Conservation (phyloP, 2,888 invertebrate genomes). For the Hemicrepidius hirtus region DNA sequence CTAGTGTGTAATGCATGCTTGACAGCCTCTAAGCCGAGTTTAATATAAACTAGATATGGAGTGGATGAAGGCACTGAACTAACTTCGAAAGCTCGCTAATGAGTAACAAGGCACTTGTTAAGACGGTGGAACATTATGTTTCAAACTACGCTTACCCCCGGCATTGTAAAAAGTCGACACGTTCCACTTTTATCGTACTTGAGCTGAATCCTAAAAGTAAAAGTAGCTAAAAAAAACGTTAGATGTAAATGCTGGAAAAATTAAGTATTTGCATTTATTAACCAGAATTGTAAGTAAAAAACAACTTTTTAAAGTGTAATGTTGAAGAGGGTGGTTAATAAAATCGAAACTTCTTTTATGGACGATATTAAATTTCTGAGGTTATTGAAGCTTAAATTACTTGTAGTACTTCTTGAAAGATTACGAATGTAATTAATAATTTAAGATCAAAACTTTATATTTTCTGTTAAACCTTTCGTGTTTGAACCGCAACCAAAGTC, state of each 20-base stretch:
- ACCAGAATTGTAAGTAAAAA: too few relatives aligned
- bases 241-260: neutral
- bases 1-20: conserved; percentile 40
- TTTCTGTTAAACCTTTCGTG: too few relatives aligned
- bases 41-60: conserved; percentile 38
- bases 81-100: conserved; percentile 40
- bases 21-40: conserved; percentile 41
- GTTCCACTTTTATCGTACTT: conserved; percentile 4
- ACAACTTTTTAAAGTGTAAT: too few relatives aligned
- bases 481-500: too few relatives aligned
- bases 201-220: conserved; percentile 3
- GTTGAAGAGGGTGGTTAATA: too few relatives aligned
- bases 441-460: too few relatives aligned
- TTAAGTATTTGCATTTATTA: neutral
- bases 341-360: too few relatives aligned
- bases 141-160: neutral
- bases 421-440: too few relatives aligned
- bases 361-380: too few relatives aligned
- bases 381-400: too few relatives aligned
- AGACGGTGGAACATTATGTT: conserved; percentile 22
- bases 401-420: too few relatives aligned
- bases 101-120: conserved; percentile 33
- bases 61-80: conserved; percentile 37
- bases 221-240: neutral
- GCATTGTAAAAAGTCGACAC: conserved; percentile 16